Evolutionary conservation across 2,888 invertebrate genomes (phyloP).

Genomic region (Drosophila mimica): DNA sequence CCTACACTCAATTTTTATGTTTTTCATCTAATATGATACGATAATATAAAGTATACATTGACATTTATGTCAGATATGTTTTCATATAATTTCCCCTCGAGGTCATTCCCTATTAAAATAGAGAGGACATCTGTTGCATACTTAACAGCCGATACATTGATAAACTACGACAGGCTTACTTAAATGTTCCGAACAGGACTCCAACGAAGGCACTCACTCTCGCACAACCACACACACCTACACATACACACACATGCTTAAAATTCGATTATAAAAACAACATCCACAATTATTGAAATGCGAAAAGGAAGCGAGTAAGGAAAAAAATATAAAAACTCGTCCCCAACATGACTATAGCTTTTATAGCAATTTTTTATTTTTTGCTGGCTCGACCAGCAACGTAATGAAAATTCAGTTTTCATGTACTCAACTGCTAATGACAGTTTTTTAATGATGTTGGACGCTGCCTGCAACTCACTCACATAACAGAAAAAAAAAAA

Average conservation of each 20-base stretch:
- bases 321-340: slow-evolving; percentile 39
- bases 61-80: neutral
- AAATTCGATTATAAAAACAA: slow-evolving; percentile 72
- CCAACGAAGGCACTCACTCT: slow-evolving; percentile 6
- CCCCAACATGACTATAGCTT: slow-evolving; percentile 59
- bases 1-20: neutral
- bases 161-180: slow-evolving; percentile 58
- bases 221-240: slow-evolving; percentile 12
- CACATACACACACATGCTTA: slow-evolving; percentile 41
- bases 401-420: slow-evolving; percentile 80
- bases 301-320: slow-evolving; percentile 34
- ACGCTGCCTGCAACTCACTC: slow-evolving; percentile 47
- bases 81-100: neutral
- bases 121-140: slow-evolving; percentile 24
- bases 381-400: slow-evolving; percentile 39
- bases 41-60: neutral
- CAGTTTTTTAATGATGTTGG: slow-evolving; percentile 80
- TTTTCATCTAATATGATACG: neutral
- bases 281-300: slow-evolving; percentile 58
- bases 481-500: slow-evolving; percentile 11
- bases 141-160: slow-evolving; percentile 39
- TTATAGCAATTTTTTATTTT: slow-evolving; percentile 34
- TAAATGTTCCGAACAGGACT: slow-evolving; percentile 42
- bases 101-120: neutral
- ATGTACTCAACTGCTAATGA: slow-evolving; percentile 80